phyloP scores from a whole-genome alignment of 2,797 vertebrate species.

The Setipinna tenuifilis region DNA sequence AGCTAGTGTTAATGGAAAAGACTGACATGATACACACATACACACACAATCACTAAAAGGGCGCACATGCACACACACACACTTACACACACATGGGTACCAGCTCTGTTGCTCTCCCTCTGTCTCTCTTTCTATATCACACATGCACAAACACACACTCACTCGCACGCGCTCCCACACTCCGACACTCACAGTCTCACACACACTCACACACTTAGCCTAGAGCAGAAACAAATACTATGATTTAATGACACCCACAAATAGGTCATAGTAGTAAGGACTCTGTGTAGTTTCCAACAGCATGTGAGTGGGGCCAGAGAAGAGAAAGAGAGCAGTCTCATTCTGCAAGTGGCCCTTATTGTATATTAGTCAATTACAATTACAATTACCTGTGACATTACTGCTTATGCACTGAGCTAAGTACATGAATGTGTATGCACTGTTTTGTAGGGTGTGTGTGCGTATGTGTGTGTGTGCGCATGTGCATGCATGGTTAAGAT shows the following conservation, averaged over 20 bases:
- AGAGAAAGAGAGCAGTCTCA: background rate
- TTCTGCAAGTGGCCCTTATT: background rate
- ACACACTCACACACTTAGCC: background rate
- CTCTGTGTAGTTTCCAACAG: background rate
- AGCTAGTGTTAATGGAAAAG: background rate
- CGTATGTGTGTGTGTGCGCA: background rate
- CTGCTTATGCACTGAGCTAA: background rate
- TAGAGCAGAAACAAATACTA: slow-evolving; percentile 18
- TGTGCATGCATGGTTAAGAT: background rate
- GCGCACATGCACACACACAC: background rate
- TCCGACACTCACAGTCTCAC: background rate
- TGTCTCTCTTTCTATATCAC: too few relatives aligned
- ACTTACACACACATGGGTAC: background rate
- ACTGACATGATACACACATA: background rate
- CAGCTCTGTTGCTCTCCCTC: too few relatives aligned
- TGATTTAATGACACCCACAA: background rate
- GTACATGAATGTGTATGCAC: background rate
- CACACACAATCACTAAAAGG: too few relatives aligned
- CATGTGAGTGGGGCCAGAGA: background rate
- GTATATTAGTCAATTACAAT: background rate
- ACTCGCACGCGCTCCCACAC: background rate
- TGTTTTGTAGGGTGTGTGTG: background rate
- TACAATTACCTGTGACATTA: background rate
- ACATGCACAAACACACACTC: background rate
- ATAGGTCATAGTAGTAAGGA: slow-evolving; percentile 13